Percentiles rank a stretch among this genome's conserved stretches.
phyloP scores from a whole-genome alignment of 37 sponge, comb jelly and placozoan species.

The Haliclona indistincta region DNA sequence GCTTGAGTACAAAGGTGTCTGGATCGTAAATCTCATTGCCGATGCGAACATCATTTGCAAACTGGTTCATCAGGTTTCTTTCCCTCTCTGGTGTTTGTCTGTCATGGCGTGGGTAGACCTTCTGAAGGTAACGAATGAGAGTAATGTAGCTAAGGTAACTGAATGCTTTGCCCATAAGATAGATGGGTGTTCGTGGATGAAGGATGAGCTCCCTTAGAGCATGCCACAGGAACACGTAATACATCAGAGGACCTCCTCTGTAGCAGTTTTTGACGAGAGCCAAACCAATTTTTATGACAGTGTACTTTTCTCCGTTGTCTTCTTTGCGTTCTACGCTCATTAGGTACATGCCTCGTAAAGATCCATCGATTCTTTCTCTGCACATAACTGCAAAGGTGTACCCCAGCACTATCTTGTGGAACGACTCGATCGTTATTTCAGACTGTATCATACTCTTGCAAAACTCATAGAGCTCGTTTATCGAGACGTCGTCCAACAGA shows the following conservation, averaged over 20 bases:
- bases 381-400: slow-evolving; percentile 61
- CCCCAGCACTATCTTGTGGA: slow-evolving; percentile 37
- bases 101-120: slow-evolving; percentile 54
- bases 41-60: slow-evolving; percentile 22
- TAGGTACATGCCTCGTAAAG: slow-evolving; percentile 70
- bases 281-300: slow-evolving; percentile 58
- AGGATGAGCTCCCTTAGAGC: slow-evolving; percentile 33
- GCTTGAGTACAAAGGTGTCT: slow-evolving; percentile 47
- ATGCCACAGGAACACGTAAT: slow-evolving; percentile 43
- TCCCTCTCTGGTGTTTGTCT: slow-evolving; percentile 36
- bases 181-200: slow-evolving; percentile 69
- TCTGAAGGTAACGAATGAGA: background rate
- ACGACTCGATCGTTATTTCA: slow-evolving; percentile 39
- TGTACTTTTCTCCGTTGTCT: slow-evolving; percentile 39
- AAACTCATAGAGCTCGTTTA: slow-evolving; percentile 51
- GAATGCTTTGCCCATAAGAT: slow-evolving; percentile 59
- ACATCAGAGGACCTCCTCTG: slow-evolving; percentile 68
- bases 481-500: slow-evolving; percentile 31
- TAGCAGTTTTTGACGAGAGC: slow-evolving; percentile 55
- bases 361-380: slow-evolving; percentile 72
- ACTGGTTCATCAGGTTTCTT: slow-evolving; percentile 52
- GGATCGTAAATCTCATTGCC: slow-evolving; percentile 38
- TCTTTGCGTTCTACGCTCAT: slow-evolving; percentile 26
- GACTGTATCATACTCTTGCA: slow-evolving; percentile 21
- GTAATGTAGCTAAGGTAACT: slow-evolving; percentile 83